Evolutionary conservation across 2,888 invertebrate species (phyloP), one percentile per base, ranked within the genome.

Genomic region (Hermodice carunculata): DNA sequence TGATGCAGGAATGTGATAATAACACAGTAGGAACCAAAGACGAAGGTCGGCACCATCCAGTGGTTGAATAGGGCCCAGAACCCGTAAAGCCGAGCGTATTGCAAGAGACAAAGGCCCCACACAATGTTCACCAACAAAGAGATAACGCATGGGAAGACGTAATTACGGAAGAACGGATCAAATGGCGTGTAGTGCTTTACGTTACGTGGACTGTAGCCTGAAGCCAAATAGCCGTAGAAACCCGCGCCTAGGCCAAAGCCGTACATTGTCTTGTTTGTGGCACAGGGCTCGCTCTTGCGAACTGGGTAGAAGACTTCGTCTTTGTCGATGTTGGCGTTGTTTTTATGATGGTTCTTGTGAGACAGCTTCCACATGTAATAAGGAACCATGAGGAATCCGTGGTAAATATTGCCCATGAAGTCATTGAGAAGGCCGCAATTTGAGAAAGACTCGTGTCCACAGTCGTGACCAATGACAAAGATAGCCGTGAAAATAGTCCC

Each of bases 1-100:
- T 84, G 84, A 59, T 84, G 84, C 26, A 84, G 76, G 59, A 84
- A 82, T 1, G 84, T 84, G 53, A 83, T 78, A 51, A 82, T 74
- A 8, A 83, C 79, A 1, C 75, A 69, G 76, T 78, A 83, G 31
- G 75, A 72, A n/a, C 75, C 82, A 53, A 82, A 83, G 48, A 83
- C 73, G 31, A 79, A 67, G 40, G 74, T 73, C 1, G 84, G 84
- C 6, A 79, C 70, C 19, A 78, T 51, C 64, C 79, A 82, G 69
- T 79, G 78, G 60, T 73, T 73, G 19, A 77, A 32, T 29, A 81
- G 59, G 37, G 66, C 71, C 54, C 58, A 24, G 58, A 75, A 61
- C 4, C 83, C 82, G 6, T 70, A 60, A 11, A 64, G 56, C 22
- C 17, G 26, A 31, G 34, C 59, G 61, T 71, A 82, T 37, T 57